These are phyloP conservation scores for Hyla sarda DNA, from an alignment of 2,113 vertebrate genomes.

Conservation along the genomic window DNA sequence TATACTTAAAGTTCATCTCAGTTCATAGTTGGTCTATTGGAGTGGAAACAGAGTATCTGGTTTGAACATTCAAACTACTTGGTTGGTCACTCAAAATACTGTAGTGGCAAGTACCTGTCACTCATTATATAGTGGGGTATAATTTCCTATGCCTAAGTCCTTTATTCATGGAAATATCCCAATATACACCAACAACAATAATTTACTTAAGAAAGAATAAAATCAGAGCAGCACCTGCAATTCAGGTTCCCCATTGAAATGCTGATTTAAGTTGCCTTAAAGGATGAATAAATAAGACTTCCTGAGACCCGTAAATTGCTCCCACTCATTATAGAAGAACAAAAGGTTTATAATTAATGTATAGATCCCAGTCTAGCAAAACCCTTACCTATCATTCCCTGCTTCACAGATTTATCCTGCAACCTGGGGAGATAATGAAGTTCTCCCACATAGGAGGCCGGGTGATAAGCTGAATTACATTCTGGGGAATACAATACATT, in stretches of 20 bases:
- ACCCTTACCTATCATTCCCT: background rate
- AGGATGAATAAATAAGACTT: constrained; percentile 24
- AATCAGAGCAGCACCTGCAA: constrained; percentile 12
- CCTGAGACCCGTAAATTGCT: constrained; percentile 21
- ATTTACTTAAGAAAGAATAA: background rate
- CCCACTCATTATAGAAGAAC: constrained; percentile 31
- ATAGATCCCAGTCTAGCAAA: background rate
- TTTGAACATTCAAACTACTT: background rate
- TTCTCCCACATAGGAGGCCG: background rate
- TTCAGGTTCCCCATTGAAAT: constrained; percentile 35
- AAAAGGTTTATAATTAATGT: constrained; percentile 15
- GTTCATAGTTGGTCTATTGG: background rate
- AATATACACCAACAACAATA: background rate
- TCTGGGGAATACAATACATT: constrained; percentile 14
- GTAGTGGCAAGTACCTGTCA: background rate
- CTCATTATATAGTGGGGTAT: background rate
- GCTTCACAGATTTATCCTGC: constrained; percentile 21
- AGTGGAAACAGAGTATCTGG: background rate
- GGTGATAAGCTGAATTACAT: constrained; percentile 12
- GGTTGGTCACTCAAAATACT: background rate
- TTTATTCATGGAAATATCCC: background rate
- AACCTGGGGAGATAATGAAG: constrained; percentile 8
- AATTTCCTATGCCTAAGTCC: background rate
- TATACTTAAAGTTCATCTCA: too few relatives aligned
- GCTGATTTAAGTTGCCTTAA: constrained; percentile 14